Evolutionary conservation across 2,888 invertebrate species (phyloP), one percentile per base, ranked within the genome.

Genomic region (Pristionchus entomophagus): DNA sequence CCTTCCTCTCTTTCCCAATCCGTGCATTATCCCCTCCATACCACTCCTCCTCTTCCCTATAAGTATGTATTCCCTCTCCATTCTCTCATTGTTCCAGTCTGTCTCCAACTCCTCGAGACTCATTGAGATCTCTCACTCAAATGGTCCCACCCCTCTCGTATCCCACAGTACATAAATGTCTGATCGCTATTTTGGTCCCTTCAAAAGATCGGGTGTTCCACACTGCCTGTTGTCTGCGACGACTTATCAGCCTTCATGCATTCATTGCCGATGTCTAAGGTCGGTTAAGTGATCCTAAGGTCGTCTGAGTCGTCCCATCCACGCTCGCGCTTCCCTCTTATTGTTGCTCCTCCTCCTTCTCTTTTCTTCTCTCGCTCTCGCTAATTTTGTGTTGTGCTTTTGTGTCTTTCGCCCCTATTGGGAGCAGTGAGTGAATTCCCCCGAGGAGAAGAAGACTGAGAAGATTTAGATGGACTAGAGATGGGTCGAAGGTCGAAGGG

Each of bases 401-500:
- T 38, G 29, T 38, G 32, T 69, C 38, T 73, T 65, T 65, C 35
- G 32, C 35, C n/a, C 35, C 73, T 45, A 73, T 45, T 73, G 73
- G 73, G 73, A 45, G 73, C 17, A 45, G 45, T 19, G n/a, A n/a
- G n/a, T 8, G 73, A 73, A 73, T 73, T 73, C 73, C 73, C 73
- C n/a, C 41, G 41, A 45, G n/a, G 41, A 73, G 73, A 45, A 45
- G 73, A 26, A 45, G 73, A 73, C 73, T 73, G 73, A 73, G 73
- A 73, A 73, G 73, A 73, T 73, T 73, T 73, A 73, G 73, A 73
- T 73, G 73, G 73, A 73, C 73, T 38, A 5, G 41, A 73, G 73
- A 73, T 73, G 41, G n/a, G n/a, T n/a, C n/a, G 41, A 73, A 73
- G 73, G 73, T 73, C 73, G 73, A 45, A 65, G 32, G 73, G 73